Evolutionary conservation across 2,888 invertebrate species (phyloP).

Genomic region (Troglohyphantes excavatus): DNA sequence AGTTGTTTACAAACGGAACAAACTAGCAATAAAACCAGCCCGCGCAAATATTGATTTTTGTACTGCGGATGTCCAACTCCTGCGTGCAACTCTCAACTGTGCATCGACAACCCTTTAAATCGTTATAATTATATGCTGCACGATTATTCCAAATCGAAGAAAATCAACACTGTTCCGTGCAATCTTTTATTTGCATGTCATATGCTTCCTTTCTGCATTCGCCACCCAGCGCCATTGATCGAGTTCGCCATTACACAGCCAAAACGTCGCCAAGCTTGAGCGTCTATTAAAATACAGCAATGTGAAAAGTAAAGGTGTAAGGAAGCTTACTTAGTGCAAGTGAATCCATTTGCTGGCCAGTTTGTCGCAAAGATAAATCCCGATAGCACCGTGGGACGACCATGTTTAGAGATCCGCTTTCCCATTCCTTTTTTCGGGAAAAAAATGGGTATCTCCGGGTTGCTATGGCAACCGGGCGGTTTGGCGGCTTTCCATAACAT

Average conservation of each 20-base stretch:
- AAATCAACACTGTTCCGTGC: conserved; percentile 22
- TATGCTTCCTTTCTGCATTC: neutral
- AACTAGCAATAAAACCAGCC: neutral
- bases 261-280: conserved; percentile 28
- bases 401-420: neutral
- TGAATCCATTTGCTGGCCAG: conserved; percentile 41
- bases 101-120: neutral
- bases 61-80: neutral
- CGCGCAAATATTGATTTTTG: neutral
- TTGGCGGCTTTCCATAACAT: conserved; percentile 57
- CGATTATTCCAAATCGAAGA: conserved; percentile 14
- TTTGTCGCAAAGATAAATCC: conserved; percentile 45
- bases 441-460: conserved; percentile 56
- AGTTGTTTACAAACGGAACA: neutral
- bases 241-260: conserved; percentile 1
- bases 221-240: no score
- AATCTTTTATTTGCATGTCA: conserved; percentile 5
- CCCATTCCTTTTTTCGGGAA: conserved; percentile 10
- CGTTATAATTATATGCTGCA: neutral
- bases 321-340: conserved; percentile 48
- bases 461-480: conserved; percentile 67
- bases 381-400: conserved; percentile 44
- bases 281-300: neutral
- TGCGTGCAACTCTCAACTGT: neutral
- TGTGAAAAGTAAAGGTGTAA: conserved; percentile 24